A percentile compares a stretch with the other conserved stretches of the same genome.
Evolutionary conservation across 2,113 vertebrate species (phyloP).

Genomic region (Montifringilla adamsi): DNA sequence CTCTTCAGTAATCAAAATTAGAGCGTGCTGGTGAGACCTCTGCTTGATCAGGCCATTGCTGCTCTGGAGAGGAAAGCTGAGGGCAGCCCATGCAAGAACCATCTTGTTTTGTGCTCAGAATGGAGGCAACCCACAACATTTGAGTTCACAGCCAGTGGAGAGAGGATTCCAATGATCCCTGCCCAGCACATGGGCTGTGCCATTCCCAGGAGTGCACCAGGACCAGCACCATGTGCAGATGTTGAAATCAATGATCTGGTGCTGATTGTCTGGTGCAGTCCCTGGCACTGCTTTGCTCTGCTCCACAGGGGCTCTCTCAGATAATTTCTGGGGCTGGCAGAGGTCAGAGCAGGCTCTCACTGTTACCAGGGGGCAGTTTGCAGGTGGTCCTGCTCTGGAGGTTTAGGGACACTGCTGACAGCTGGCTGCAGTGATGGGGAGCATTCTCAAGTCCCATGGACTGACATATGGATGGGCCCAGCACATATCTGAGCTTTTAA

Average conservation of each 20-base stretch:
- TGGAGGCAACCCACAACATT: rapidly evolving
- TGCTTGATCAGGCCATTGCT: not conserved
- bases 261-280: not conserved
- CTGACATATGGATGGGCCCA: not conserved
- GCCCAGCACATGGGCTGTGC: not conserved
- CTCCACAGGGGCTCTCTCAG: not conserved
- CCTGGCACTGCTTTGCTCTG: not conserved
- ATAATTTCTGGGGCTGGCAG: not conserved
- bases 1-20: not conserved
- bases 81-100: not conserved
- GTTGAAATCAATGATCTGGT: rapidly evolving
- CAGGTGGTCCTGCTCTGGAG: not conserved
- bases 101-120: not conserved
- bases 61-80: not conserved
- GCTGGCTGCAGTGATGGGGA: not conserved
- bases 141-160: not conserved
- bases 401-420: not conserved
- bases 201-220: not conserved
- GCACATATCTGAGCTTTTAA: not conserved
- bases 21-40: not conserved
- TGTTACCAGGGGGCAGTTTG: not conserved
- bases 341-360: not conserved
- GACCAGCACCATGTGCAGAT: rapidly evolving
- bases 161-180: not conserved
- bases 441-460: not conserved